Conservation (phyloP, 2,797 vertebrate genomes). For the Percopsis omiscomaycus region DNA sequence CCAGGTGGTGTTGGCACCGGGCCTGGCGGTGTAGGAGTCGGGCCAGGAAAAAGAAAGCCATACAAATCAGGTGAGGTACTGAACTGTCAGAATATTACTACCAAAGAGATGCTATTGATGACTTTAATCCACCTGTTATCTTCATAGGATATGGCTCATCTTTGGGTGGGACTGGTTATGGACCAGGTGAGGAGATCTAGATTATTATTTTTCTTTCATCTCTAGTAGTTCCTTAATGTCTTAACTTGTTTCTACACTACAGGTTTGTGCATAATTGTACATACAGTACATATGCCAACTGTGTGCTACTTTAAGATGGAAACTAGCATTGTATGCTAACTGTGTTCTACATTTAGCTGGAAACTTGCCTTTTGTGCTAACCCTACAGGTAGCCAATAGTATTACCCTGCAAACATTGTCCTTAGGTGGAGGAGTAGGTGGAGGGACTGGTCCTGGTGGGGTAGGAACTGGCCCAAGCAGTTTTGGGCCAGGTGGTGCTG, state of each 20-base stretch:
- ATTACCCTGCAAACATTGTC: constrained; percentile 1
- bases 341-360: too few species aligned
- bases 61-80: constrained; percentile 59
- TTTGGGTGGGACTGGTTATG: constrained; percentile 52
- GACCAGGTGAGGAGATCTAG: neutral
- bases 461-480: constrained; percentile 14
- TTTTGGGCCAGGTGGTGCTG: constrained; percentile 11
- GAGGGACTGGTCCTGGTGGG: constrained; percentile 30
- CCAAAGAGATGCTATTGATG: neutral
- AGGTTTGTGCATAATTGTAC: too few species aligned
- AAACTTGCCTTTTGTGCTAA: too few species aligned
- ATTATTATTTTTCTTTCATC: too few species aligned
- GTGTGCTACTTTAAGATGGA: too few species aligned
- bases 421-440: constrained; percentile 33
- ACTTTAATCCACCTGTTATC: neutral
- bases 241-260: too few species aligned
- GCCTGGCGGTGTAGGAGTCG: constrained; percentile 40
- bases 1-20: constrained; percentile 46
- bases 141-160: constrained; percentile 57
- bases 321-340: too few species aligned
- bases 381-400: too few species aligned
- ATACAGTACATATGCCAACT: too few species aligned
- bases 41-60: constrained; percentile 51
- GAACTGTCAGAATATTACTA: neutral
- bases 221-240: too few species aligned